These are phyloP conservation scores for Spinibarbus caldwelli DNA, from an alignment of 2,797 vertebrate genomes.

Conservation along the genomic window DNA sequence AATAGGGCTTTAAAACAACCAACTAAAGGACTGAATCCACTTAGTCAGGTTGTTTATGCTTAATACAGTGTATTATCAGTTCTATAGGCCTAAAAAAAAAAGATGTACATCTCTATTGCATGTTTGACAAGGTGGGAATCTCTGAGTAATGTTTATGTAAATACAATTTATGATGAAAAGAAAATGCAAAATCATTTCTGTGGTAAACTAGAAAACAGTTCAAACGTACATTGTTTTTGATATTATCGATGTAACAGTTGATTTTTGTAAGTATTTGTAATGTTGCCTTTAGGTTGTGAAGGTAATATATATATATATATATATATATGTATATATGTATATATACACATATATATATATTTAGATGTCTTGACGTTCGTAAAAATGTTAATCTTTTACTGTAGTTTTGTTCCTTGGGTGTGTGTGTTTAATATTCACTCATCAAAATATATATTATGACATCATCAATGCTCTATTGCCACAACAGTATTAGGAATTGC, in stretches of 20 bases:
- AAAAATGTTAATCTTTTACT: too few relatives aligned
- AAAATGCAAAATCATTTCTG: background rate
- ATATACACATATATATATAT: too few relatives aligned
- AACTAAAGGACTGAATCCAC: constrained; percentile 23
- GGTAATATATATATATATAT: background rate
- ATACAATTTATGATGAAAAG: background rate
- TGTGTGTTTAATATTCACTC: too few relatives aligned
- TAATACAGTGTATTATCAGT: constrained; percentile 23
- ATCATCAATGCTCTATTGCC: constrained; percentile 16
- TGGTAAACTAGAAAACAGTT: background rate
- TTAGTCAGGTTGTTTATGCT: constrained; percentile 37
- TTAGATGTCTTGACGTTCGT: too few relatives aligned
- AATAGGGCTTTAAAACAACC: constrained; percentile 63
- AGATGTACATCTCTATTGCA: constrained; percentile 17
- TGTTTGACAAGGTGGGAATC: constrained; percentile 9
- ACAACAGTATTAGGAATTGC: constrained; percentile 4
- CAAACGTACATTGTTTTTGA: background rate
- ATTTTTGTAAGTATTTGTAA: constrained; percentile 13
- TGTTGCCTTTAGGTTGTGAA: background rate
- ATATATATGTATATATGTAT: too few relatives aligned
- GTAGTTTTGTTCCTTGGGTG: too few relatives aligned
- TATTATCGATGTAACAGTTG: constrained; percentile 19
- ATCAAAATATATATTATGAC: background rate
- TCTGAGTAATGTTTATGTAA: constrained; percentile 11
- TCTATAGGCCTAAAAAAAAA: background rate